Base-by-base conservation (phyloP, 2,113 vertebrate genomes). In the Mirza zaza region DNA sequence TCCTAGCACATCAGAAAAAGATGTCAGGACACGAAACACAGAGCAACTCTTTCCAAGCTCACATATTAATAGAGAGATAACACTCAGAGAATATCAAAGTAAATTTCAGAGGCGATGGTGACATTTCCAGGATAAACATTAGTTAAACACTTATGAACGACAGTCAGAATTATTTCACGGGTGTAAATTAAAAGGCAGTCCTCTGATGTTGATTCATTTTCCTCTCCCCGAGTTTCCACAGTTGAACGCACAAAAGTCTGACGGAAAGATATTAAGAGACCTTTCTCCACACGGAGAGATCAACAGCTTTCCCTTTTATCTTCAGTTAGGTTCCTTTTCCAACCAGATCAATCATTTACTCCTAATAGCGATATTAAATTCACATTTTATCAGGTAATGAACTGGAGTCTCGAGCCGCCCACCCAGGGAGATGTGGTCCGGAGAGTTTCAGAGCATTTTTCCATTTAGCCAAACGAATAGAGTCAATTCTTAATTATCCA, bases 91-190 rank as follows among this genome's bases (percentile, higher is more conserved):
- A 91, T 97, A 95, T 94, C 76, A 82, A 91, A 97, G 97, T 84
- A 92, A 98, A 97, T 97, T 96, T 96, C 96, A 95, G 87, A 91
- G 96, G 68, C 80, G 52, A 34, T 52, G 91, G 65, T 96, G 98
- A 97, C 95, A 95, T 95, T 97, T 97, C 75, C 75, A 97, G 95
- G 93, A 93, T 97, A 94, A 96, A 97, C 93, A 85, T 90, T 94
- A 92, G 90, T 91, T 95, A 96, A 97, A 96, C 93, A 95, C 95
- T 96, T 84, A 91, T 4, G 91, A 96, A 77, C 7, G 34, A 90
- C 95, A 50, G 15, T 97, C 95, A 93, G 39, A 93, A 97, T 97
- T 95, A 97, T 97, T 95, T 97, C 95, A 93, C 2, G 94, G 97
- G 97, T 95, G 95, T 94, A 90, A 98, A 97, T 97, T 89, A 96